phyloP scores from a whole-genome alignment of 2,797 vertebrate genomes.

The Salarias fasciatus region DNA sequence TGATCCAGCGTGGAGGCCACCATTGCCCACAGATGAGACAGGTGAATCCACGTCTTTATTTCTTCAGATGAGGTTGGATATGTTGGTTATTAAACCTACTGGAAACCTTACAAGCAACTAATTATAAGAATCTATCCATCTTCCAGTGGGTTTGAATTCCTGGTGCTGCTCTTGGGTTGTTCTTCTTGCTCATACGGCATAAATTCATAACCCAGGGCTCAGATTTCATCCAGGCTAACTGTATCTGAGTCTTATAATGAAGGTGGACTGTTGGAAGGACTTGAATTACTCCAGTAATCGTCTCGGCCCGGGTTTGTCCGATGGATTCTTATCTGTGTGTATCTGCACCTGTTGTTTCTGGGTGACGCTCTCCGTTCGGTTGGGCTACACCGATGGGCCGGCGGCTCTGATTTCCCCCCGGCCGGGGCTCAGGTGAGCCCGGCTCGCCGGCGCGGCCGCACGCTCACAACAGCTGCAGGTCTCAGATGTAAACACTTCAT shows the following conservation, averaged over 20 bases:
- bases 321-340: conserved; percentile 41
- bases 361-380: too few relatives aligned
- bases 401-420: conserved; percentile 55
- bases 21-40: too few relatives aligned
- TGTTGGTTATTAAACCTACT: too few relatives aligned
- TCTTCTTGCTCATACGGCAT: too few relatives aligned
- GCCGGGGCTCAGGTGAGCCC: conserved; percentile 48
- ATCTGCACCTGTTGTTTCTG: conserved; percentile 57
- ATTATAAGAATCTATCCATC: too few relatives aligned
- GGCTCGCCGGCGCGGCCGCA: conserved; percentile 15
- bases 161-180: too few relatives aligned
- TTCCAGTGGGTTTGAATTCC: too few relatives aligned
- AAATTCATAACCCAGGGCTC: conserved; percentile 3
- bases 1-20: too few relatives aligned
- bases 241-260: not conserved
- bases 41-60: too few relatives aligned
- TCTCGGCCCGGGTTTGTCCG: not conserved
- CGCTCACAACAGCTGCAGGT: conserved; percentile 66
- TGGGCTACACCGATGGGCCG: conserved; percentile 19
- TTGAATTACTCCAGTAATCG: conserved; percentile 31
- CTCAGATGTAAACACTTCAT: conserved; percentile 39
- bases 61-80: too few relatives aligned
- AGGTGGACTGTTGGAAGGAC: conserved; percentile 11
- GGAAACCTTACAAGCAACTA: too few relatives aligned
- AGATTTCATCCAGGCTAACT: conserved; percentile 14